Evolutionary conservation across 2,888 invertebrate genomes (phyloP).

Genomic region (Serripes groenlandicus): DNA sequence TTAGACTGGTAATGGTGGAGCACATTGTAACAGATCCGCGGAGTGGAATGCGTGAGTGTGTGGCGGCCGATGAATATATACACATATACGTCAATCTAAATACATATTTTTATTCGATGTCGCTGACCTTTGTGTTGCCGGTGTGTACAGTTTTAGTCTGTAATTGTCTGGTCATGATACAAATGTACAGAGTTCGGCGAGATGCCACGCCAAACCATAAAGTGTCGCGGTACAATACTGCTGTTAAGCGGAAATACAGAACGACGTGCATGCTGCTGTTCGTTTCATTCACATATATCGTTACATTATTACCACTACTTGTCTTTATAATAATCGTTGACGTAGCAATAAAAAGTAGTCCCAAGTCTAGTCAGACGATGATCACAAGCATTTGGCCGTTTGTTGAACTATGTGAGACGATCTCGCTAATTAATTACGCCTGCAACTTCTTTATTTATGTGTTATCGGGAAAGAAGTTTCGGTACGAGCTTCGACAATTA

Average conservation of each 20-base stretch:
- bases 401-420: slow-evolving; percentile 69
- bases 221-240: slow-evolving; percentile 25
- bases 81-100: slow-evolving; percentile 67
- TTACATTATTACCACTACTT: slow-evolving; percentile 77
- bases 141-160: slow-evolving; percentile 76
- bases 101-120: slow-evolving; percentile 78
- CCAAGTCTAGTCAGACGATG: slow-evolving; percentile 37
- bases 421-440: slow-evolving; percentile 79
- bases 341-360: slow-evolving; percentile 58
- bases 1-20: slow-evolving; percentile 78
- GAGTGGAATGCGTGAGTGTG: slow-evolving; percentile 66
- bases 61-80: slow-evolving; percentile 62
- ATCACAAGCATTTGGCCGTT: slow-evolving; percentile 65
- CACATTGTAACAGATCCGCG: slow-evolving; percentile 18
- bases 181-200: slow-evolving; percentile 71
- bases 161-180: slow-evolving; percentile 80
- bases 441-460: slow-evolving; percentile 82
- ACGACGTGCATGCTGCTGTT: slow-evolving; percentile 77
- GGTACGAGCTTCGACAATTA: slow-evolving; percentile 73
- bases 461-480: slow-evolving; percentile 79
- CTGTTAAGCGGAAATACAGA: slow-evolving; percentile 41
- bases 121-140: slow-evolving; percentile 80
- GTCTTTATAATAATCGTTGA: slow-evolving; percentile 74
- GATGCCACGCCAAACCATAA: slow-evolving; percentile 54
- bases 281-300: slow-evolving; percentile 79